Percentiles rank a stretch among this genome's conserved stretches.
These are phyloP conservation scores for Sebastes hopkinsi DNA, from an alignment of 2,797 vertebrate species.

Conservation along the genomic window DNA sequence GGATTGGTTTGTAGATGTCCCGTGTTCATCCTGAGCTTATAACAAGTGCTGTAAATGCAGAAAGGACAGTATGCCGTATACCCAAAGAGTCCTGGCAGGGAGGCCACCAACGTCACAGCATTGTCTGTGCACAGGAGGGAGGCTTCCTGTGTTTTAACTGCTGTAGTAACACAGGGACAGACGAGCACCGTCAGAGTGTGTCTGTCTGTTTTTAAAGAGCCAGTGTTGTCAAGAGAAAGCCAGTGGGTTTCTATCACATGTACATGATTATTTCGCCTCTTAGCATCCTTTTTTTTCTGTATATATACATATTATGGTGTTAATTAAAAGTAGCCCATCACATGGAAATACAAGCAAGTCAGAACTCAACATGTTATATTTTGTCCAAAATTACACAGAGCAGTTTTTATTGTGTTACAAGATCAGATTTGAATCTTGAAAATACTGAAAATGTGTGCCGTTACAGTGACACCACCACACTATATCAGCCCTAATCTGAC, in stretches of 20 bases:
- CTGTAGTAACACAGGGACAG: constrained; percentile 30
- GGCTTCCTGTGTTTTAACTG: constrained; percentile 74
- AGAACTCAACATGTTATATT: background rate
- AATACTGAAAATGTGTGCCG: background rate
- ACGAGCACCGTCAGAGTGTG: background rate
- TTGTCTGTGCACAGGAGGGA: constrained; percentile 63
- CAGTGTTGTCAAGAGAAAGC: background rate
- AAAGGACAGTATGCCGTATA: background rate
- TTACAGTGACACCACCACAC: background rate
- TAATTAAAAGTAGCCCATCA: background rate
- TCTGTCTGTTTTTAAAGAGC: constrained; percentile 7
- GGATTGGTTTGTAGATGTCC: background rate
- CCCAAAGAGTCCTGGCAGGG: background rate
- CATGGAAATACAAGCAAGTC: background rate
- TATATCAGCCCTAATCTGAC: background rate
- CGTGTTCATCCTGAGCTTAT: background rate
- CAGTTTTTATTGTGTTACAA: background rate
- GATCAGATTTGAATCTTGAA: background rate
- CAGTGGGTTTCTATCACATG: background rate
- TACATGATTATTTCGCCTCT: background rate
- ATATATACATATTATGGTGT: background rate
- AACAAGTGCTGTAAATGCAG: background rate
- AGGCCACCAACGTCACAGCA: constrained; percentile 46
- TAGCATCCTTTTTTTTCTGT: background rate
- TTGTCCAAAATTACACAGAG: background rate